phyloP scores from a whole-genome alignment of 2,888 invertebrate genomes.

The Peribatodes rhomboidaria region DNA sequence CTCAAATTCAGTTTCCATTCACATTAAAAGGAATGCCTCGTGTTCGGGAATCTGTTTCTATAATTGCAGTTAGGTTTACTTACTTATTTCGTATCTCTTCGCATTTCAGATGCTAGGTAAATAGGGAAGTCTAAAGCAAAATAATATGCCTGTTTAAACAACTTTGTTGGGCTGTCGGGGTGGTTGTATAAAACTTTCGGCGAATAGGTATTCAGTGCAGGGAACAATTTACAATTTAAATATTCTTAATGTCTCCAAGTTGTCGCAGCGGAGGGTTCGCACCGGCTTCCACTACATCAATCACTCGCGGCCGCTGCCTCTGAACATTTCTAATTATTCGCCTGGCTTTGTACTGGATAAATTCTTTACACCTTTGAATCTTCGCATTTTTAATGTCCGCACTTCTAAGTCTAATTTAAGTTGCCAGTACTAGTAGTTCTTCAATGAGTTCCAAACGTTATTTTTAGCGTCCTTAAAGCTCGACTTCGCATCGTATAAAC shows the following conservation, averaged over 20 bases:
- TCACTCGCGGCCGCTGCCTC: slow-evolving; percentile 83
- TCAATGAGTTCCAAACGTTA: slow-evolving; percentile 3
- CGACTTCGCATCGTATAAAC: slow-evolving; percentile 28
- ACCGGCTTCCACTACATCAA: slow-evolving; percentile 85
- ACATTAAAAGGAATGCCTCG: slow-evolving; percentile 33
- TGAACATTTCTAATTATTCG: slow-evolving; percentile 86
- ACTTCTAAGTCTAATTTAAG: slow-evolving; percentile 6
- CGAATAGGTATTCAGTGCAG: slow-evolving; percentile 85
- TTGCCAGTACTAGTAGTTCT: background rate
- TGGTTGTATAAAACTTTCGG: slow-evolving; percentile 71
- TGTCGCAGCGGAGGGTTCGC: slow-evolving; percentile 67
- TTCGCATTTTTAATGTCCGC: slow-evolving; percentile 16
- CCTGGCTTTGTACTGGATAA: slow-evolving; percentile 68
- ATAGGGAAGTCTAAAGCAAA: slow-evolving; percentile 29
- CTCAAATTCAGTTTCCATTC: slow-evolving; percentile 47
- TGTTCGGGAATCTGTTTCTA: slow-evolving; percentile 17
- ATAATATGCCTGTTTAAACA: slow-evolving; percentile 41
- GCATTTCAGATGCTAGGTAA: slow-evolving; percentile 23
- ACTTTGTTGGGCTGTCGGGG: slow-evolving; percentile 49
- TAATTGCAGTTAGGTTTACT: background rate
- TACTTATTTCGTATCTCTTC: slow-evolving; percentile 11
- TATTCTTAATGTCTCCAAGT: slow-evolving; percentile 86
- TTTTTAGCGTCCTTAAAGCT: slow-evolving; percentile 20
- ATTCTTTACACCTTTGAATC: slow-evolving; percentile 58
- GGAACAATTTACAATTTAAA: slow-evolving; percentile 86